Percentiles rank a stretch among this genome's conserved stretches.
phyloP scores from a whole-genome alignment of 2,888 invertebrate species.

The Orthosia cruda region DNA sequence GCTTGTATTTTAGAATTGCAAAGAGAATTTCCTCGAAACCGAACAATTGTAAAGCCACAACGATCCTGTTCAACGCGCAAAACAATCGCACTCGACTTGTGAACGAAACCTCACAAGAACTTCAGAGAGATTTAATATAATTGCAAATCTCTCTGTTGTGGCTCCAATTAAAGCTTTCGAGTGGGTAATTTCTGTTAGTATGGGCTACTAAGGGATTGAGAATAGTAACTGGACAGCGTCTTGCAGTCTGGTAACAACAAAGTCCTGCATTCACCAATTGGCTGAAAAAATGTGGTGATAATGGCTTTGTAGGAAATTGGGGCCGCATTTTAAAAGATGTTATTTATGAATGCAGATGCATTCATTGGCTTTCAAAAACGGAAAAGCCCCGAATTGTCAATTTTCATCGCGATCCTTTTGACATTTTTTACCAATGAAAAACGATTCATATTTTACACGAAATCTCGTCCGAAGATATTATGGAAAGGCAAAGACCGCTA shows the following conservation, averaged over 20 bases:
- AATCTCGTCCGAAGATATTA: too few relatives aligned
- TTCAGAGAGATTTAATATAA: constrained; percentile 47
- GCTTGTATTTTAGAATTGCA: constrained; percentile 12
- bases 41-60: constrained; percentile 54
- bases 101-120: constrained; percentile 54
- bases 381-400: too few relatives aligned
- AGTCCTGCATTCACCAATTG: not conserved
- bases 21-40: constrained; percentile 38
- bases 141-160: constrained; percentile 51
- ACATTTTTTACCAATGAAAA: too few relatives aligned
- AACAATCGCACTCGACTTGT: constrained; percentile 45
- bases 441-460: too few relatives aligned
- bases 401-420: too few relatives aligned
- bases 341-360: too few relatives aligned
- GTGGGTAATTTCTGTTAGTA: constrained; percentile 1
- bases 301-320: not conserved
- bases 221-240: too few relatives aligned
- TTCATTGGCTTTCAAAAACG: too few relatives aligned
- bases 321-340: too few relatives aligned
- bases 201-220: not conserved
- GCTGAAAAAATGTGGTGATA: not conserved
- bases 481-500: too few relatives aligned
- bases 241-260: not conserved
- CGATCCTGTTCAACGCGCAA: constrained; percentile 43
- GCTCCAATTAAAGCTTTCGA: constrained; percentile 31